Evolutionary conservation across 2,113 vertebrate genomes (phyloP).

Genomic region (Oreochromis tanganicae): DNA sequence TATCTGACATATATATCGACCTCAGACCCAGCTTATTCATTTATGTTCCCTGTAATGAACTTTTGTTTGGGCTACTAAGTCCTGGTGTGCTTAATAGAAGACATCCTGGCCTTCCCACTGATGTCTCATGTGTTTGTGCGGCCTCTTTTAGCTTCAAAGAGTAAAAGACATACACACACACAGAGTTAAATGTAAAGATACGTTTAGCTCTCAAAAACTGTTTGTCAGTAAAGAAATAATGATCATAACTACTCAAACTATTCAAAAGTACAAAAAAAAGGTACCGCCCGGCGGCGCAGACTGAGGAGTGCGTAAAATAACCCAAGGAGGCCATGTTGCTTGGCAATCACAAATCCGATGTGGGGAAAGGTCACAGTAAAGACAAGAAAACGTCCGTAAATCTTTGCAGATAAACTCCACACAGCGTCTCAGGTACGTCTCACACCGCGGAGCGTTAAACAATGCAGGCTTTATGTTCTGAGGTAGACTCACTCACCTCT

Average conservation of each 20-base stretch:
- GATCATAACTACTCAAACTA: background rate
- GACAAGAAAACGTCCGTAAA: background rate
- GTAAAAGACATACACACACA: background rate
- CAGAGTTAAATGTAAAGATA: background rate
- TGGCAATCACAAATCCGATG: background rate
- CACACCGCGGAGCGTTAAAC: background rate
- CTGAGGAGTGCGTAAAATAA: background rate
- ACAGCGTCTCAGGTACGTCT: background rate
- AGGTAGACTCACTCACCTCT: constrained; percentile 46
- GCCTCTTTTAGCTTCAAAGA: too few relatives aligned
- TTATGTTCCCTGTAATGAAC: too few relatives aligned
- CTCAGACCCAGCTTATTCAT: too few relatives aligned
- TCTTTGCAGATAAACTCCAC: background rate
- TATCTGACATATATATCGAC: background rate
- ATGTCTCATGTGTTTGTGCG: too few relatives aligned
- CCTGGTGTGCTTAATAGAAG: too few relatives aligned
- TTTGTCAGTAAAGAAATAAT: background rate
- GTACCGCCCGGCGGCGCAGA: background rate
- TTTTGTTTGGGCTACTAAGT: too few relatives aligned
- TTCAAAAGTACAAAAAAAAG: background rate
- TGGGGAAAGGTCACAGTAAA: background rate
- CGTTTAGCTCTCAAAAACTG: background rate
- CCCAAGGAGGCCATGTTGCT: constrained; percentile 33
- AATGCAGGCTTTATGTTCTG: constrained; percentile 22
- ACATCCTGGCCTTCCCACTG: too few relatives aligned